Base-by-base conservation (phyloP, 53 echinoderm and acorn worm species). In the Temnopleurus reevesii region DNA sequence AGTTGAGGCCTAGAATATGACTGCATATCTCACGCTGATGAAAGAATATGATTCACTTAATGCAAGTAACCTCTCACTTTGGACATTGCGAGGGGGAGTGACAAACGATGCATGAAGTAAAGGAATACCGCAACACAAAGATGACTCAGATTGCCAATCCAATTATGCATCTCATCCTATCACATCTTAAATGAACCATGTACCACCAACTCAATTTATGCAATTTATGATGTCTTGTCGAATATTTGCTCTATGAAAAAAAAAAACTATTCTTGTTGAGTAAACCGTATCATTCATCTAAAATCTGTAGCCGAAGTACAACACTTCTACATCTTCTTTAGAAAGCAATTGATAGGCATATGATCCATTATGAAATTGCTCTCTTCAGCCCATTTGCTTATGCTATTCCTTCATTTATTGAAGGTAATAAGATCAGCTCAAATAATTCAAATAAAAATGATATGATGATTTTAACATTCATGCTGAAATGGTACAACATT, bases 281-380 rank as follows among this genome's bases (percentile, higher is more conserved):
- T 38, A 71, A n/a, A 19, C 71, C 8, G 12, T 71, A 6, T 21
- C n/a, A 36, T 34, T 65, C 65, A 34, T n/a, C 1, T 19, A 71
- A 8, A n/a, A n/a, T n/a, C n/a, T n/a, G n/a, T n/a, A n/a, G 58
- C n/a, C 0, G 5, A 71, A 36, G 21, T 41, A 23, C 71, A 71
- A 71, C 71, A 71, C 21, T 71, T 71, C 71, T 71, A 71, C 71
- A 71, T 71, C 71, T 71, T 5, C 79, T 49, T 12, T 4, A 79
- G 79, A 79, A 46, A 79, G 79, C 79, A 79, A 49, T 28, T 79
- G 79, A 79, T 2, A 28, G 46, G n/a, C n/a, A n/a, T n/a, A n/a
- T n/a, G n/a, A n/a, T n/a, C n/a, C n/a, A n/a, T n/a, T n/a, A n/a
- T n/a, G n/a, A n/a, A n/a, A n/a, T n/a, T n/a, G n/a, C n/a, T n/a